A percentile compares a stretch with the other conserved stretches of the same genome.
phyloP scores from a whole-genome alignment of 2,113 vertebrate species.

The Clarias gariepinus region DNA sequence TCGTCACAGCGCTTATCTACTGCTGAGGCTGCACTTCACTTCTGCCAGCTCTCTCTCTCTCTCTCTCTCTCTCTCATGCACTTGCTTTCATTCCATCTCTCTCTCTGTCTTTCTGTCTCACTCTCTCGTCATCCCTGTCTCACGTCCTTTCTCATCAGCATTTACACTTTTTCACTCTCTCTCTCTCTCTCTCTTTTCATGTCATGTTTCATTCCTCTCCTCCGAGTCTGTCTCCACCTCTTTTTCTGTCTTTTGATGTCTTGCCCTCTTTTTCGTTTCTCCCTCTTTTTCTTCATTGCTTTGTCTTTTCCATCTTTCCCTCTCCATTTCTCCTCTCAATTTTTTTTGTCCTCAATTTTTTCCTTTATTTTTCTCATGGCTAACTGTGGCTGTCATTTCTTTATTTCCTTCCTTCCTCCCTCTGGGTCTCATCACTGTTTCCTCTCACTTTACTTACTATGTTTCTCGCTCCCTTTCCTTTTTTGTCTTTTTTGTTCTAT shows the following conservation, averaged over 20 bases:
- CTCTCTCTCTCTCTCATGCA: not conserved
- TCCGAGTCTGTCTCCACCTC: not conserved
- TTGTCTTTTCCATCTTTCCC: not conserved
- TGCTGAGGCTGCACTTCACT: constrained; percentile 72
- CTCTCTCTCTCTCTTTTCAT: not conserved
- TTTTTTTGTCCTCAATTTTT: too few species aligned
- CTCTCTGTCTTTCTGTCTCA: not conserved
- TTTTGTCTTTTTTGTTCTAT: not conserved
- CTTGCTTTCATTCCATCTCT: too few species aligned
- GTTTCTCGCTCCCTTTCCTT: not conserved
- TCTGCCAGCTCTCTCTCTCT: constrained; percentile 67
- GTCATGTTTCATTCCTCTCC: not conserved
- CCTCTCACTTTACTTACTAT: not conserved
- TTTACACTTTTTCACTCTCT: not conserved
- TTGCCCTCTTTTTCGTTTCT: not conserved
- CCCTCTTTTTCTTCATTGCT: not conserved
- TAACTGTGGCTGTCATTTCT: not conserved
- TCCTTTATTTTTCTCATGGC: not conserved
- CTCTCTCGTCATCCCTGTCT: not conserved
- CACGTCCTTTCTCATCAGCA: too few species aligned
- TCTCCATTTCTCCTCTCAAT: not conserved
- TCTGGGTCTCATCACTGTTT: too few species aligned
- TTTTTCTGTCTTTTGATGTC: not conserved
- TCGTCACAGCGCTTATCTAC: constrained; percentile 70
- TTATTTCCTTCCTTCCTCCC: not conserved